Conservation (phyloP, 2,113 vertebrate species). For the Ornithorhynchus anatinus region DNA sequence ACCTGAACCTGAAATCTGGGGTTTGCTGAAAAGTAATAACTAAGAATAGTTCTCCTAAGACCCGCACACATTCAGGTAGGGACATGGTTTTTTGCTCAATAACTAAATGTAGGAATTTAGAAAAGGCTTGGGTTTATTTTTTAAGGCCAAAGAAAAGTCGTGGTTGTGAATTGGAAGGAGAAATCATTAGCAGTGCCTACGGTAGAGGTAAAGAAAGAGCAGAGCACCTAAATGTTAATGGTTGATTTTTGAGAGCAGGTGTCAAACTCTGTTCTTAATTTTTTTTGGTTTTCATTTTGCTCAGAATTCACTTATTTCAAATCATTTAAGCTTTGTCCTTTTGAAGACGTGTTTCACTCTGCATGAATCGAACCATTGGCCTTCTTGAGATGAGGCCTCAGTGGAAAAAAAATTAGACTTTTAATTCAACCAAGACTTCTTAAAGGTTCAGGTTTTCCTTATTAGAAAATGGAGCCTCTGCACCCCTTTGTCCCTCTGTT, state of each 20-base stretch:
- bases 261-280: neutral
- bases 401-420: neutral
- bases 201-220: too few species aligned
- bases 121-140: neutral
- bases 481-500: neutral
- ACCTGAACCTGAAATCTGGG: neutral
- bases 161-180: neutral
- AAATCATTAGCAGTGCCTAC: neutral
- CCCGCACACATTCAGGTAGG: neutral
- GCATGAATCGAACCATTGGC: neutral
- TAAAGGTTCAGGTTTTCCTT: conserved; percentile 5
- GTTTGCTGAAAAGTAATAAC: conserved; percentile 5
- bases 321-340: neutral
- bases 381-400: neutral
- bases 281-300: neutral
- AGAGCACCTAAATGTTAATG: too few species aligned
- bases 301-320: conserved; percentile 22
- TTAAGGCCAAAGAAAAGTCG: conserved; percentile 8
- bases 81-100: neutral
- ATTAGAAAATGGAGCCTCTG: neutral
- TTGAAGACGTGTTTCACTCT: neutral
- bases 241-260: neutral
- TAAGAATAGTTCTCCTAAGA: neutral
- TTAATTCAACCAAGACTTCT: neutral
- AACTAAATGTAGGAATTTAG: neutral